These are phyloP conservation scores for Leptocoma aspasia DNA, from an alignment of 2,113 vertebrate genomes.

Conservation along the genomic window DNA sequence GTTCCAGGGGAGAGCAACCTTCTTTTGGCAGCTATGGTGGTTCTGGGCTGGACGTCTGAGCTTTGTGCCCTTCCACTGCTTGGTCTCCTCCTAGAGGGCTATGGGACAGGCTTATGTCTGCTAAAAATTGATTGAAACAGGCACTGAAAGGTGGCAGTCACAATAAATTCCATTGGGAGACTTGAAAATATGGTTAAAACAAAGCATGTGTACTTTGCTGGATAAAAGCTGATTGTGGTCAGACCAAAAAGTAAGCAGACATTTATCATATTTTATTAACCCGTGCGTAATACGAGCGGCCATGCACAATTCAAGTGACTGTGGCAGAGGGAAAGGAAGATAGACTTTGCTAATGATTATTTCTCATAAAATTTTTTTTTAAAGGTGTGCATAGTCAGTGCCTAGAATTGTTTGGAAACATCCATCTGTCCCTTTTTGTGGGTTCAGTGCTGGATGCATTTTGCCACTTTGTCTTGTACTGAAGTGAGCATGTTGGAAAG, in stretches of 20 bases:
- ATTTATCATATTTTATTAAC: background rate
- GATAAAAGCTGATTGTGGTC: background rate
- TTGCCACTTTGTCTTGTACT: background rate
- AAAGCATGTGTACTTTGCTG: background rate
- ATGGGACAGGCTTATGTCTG: background rate
- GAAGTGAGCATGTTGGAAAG: background rate
- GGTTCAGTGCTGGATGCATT: background rate
- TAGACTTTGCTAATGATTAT: background rate
- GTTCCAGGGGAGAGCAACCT: background rate
- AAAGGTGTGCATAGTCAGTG: background rate
- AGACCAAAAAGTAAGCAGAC: background rate
- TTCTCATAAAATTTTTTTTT: rapidly evolving
- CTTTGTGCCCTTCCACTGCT: background rate
- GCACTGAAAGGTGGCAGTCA: background rate
- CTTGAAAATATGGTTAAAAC: background rate
- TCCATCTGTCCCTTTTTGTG: background rate
- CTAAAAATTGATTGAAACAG: background rate
- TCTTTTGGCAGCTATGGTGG: background rate
- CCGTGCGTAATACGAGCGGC: background rate
- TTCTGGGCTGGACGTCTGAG: background rate
- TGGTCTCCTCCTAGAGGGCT: background rate
- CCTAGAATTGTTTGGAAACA: background rate
- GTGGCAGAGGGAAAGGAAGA: background rate
- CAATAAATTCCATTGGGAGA: background rate
- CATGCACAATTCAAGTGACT: background rate